Conservation (phyloP, 2,888 invertebrate genomes). For the Temnothorax rugatulus region DNA sequence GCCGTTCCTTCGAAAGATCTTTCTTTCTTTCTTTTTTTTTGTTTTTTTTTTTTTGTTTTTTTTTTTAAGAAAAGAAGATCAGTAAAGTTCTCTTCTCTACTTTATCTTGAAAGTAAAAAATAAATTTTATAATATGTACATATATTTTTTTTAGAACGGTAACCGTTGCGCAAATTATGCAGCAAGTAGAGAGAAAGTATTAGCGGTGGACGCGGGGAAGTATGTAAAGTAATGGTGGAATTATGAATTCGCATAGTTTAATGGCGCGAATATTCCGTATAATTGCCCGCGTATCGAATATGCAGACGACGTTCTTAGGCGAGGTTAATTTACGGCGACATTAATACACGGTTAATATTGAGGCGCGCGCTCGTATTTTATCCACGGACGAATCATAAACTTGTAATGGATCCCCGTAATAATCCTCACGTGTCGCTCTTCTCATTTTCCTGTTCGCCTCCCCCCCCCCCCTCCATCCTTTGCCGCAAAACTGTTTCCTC, state of each 20-base stretch:
- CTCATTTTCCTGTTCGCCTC: constrained; percentile 9
- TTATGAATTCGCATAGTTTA: not conserved
- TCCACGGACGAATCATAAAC: constrained; percentile 41
- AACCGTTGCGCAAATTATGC: not conserved
- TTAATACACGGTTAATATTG: constrained; percentile 41
- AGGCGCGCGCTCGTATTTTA: constrained; percentile 25
- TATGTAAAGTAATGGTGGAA: not conserved
- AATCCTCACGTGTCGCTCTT: constrained; percentile 43
- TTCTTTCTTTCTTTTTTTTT: not conserved
- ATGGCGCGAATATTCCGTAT: not conserved
- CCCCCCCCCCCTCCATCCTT: not conserved
- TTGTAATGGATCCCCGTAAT: constrained; percentile 36
- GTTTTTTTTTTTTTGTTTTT: no score
- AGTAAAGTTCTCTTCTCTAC: not conserved
- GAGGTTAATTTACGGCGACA: constrained; percentile 22
- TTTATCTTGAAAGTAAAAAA: not conserved
- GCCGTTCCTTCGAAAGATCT: not conserved
- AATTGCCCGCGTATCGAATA: not conserved
- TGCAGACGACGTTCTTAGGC: not conserved
- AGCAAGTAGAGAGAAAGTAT: not conserved
- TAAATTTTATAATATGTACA: not conserved
- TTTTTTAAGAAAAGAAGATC: not conserved
- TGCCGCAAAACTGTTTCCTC: constrained; percentile 16
- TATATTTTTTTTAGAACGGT: not conserved
- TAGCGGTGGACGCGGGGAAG: not conserved